Evolutionary conservation across 2,797 vertebrate species (phyloP).

Genomic region (Ibycter americanus): DNA sequence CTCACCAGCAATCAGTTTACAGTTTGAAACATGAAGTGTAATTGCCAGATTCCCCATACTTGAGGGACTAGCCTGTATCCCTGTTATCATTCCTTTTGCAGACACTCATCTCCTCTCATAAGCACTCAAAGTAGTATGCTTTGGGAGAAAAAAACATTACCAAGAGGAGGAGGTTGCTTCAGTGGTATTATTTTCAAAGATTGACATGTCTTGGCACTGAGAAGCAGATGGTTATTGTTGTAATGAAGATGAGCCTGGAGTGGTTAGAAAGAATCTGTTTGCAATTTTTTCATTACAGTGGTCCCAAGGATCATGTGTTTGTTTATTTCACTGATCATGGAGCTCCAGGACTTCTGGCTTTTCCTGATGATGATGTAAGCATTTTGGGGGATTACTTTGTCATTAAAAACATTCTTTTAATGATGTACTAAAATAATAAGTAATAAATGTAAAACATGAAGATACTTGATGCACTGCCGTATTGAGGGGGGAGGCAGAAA

Average conservation of each 20-base stretch:
- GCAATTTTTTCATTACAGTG: slow-evolving; percentile 77
- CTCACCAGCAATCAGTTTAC: not conserved
- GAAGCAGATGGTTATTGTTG: not conserved
- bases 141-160: not conserved
- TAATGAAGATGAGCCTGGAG: not conserved
- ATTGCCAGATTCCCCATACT: not conserved
- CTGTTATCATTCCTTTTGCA: not conserved
- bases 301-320: slow-evolving; percentile 92
- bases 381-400: not conserved
- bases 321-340: slow-evolving; percentile 97
- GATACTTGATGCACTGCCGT: not conserved
- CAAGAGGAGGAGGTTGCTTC: not conserved
- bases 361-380: slow-evolving; percentile 90
- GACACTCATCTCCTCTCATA: not conserved
- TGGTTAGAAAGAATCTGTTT: not conserved
- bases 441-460: not conserved
- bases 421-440: not conserved
- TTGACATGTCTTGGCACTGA: not conserved
- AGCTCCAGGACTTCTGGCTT: slow-evolving; percentile 89
- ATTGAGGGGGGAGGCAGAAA: not conserved
- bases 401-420: not conserved
- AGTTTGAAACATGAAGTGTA: not conserved
- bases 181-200: not conserved
- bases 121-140: not conserved
- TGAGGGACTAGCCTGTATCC: not conserved